These are phyloP conservation scores for Castor canadensis DNA, from an alignment of 2,113 vertebrate genomes.

Conservation along the genomic window DNA sequence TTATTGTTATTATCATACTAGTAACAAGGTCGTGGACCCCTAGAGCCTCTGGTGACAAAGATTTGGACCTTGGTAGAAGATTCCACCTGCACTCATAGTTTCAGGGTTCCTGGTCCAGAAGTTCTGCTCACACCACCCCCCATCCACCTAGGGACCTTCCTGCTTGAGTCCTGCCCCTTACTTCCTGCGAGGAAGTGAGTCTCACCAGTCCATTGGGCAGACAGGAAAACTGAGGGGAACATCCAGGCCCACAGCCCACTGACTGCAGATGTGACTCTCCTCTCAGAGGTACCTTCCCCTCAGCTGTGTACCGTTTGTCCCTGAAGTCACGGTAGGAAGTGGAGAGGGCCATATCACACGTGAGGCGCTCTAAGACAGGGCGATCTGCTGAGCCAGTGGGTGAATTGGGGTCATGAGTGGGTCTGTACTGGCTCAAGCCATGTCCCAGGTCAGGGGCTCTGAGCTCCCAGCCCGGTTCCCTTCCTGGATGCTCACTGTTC, in stretches of 20 bases:
- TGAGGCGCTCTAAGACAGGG: too few relatives aligned
- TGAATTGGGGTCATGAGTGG: not conserved
- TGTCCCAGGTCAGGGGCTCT: not conserved
- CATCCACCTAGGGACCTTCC: too few relatives aligned
- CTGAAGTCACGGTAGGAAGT: too few relatives aligned
- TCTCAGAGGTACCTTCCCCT: not conserved
- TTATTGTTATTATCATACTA: too few relatives aligned
- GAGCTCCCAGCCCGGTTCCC: not conserved
- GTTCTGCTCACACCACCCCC: rapidly evolving
- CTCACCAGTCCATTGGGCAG: not conserved
- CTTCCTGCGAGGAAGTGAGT: not conserved
- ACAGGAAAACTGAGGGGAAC: not conserved
- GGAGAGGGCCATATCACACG: too few relatives aligned
- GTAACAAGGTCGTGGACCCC: not conserved
- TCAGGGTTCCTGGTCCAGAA: too few relatives aligned
- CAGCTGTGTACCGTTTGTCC: not conserved
- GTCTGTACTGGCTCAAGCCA: not conserved
- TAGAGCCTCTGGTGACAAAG: too few relatives aligned
- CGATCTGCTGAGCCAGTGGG: not conserved
- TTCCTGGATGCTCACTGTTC: rapidly evolving
- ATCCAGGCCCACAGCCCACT: not conserved
- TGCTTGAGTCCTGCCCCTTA: not conserved
- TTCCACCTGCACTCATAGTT: not conserved
- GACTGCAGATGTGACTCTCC: not conserved
- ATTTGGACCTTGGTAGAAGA: not conserved